phyloP scores from a whole-genome alignment of 1,140 invertebrate species.

The Lepeophtheirus salmonis region DNA sequence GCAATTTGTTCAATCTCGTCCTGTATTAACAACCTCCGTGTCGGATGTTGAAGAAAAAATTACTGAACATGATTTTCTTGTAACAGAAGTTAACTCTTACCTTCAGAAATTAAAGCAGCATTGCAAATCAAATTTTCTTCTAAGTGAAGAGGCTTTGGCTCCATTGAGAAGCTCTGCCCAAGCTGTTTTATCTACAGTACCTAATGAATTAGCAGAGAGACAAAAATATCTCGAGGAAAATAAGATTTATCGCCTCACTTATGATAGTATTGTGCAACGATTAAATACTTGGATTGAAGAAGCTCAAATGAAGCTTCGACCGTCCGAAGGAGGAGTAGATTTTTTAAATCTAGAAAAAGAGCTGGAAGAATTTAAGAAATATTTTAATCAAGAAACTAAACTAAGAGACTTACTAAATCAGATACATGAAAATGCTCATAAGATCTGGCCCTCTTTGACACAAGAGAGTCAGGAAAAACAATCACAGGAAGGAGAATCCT shows the following conservation, averaged over 20 bases:
- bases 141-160: constrained; percentile 27
- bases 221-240: constrained; percentile 52
- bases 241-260: constrained; percentile 48
- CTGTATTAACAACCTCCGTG: constrained; percentile 52
- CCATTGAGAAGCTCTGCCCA: constrained; percentile 57
- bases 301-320: constrained; percentile 51
- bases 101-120: constrained; percentile 15
- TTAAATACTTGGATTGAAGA: constrained; percentile 65
- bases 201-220: constrained; percentile 49
- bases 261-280: constrained; percentile 31
- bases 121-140: constrained; percentile 20
- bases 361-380: constrained; percentile 64
- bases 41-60: constrained; percentile 59
- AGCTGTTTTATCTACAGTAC: constrained; percentile 50
- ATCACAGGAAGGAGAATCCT: constrained; percentile 42
- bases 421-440: constrained; percentile 59
- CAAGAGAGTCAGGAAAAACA: constrained; percentile 57
- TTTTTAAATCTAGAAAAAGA: constrained; percentile 62
- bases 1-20: constrained; percentile 54
- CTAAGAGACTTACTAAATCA: constrained; percentile 58
- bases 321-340: constrained; percentile 60
- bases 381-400: constrained; percentile 52
- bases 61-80: constrained; percentile 43
- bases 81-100: constrained; percentile 19
- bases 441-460: constrained; percentile 62